Base-by-base conservation (phyloP, 2,797 vertebrate species). In the Kryptopterus vitreolus region DNA sequence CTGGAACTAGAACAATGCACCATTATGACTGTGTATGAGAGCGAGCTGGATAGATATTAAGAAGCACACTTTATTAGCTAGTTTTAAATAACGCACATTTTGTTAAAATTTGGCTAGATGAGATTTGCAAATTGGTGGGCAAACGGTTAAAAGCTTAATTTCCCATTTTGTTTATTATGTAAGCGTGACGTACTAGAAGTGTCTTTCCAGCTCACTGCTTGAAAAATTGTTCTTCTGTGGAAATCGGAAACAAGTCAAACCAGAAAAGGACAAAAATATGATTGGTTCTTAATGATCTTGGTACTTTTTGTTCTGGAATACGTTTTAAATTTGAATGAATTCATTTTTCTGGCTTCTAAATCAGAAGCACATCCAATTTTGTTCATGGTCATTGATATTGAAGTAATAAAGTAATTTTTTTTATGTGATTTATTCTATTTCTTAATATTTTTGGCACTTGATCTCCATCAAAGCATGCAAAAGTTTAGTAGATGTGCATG, bases 1-100 rank as follows among this genome's bases (percentile, higher is more conserved):
- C 69, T 74, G 84, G 85, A 69, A 86, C 84, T 86, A 50, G 58
- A 76, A 62, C 76, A 75, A 82, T 86, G 76, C 81, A 81, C 81
- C 76, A 80, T 58, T 83, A 80, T 76, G 26, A 80, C 71, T 83
- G 35, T 83, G 33, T 74, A 24, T 78, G 69, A 65, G 62, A 55
- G 50, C 69, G 63, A 72, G 50, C 58, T 72, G 65, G 33, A 22
- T 50, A 62, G 48, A 38, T 79, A 38, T 35, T 61, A 62, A 59
- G n/a, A 71, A 13, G 65, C 74, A 58, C 70, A 59, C 22, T 52
- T 58, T 78, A 91, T 57, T 81, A 91, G 18, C 3, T 74, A 43
- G 55, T 58, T 74, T 76, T 31, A 10, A 50, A 50, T 63, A 76
- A 58, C 10, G 63, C 58, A 76, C 26, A n/a, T 38, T 61, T 61